phyloP scores from a whole-genome alignment of 2,797 vertebrate species.

The Sternarchorhynchus goeldii region DNA sequence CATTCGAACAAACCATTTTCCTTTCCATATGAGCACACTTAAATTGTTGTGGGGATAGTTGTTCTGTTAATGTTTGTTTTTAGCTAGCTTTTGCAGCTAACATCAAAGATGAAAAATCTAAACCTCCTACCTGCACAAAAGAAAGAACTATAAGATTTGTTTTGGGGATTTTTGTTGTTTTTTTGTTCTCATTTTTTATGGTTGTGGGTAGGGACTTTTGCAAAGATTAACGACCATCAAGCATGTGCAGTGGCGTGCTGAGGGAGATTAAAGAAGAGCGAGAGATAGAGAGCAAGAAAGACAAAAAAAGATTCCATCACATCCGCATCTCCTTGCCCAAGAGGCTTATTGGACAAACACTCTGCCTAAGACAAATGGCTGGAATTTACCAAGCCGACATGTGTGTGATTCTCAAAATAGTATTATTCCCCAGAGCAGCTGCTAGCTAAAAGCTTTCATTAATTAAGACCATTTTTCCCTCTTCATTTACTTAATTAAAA shows the following conservation, averaged over 20 bases:
- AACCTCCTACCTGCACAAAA: constrained; percentile 54
- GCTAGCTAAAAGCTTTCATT: constrained; percentile 61
- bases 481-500: constrained; percentile 71
- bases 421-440: constrained; percentile 62
- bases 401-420: constrained; percentile 64
- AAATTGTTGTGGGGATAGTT: constrained; percentile 61
- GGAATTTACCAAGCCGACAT: constrained; percentile 66
- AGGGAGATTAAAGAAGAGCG: constrained; percentile 60
- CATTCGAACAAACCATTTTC: constrained; percentile 36
- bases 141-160: constrained; percentile 54
- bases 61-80: constrained; percentile 61
- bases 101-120: constrained; percentile 85
- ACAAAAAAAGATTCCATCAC: constrained; percentile 60
- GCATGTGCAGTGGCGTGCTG: constrained; percentile 55
- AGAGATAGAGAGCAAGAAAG: constrained; percentile 51
- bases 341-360: constrained; percentile 65
- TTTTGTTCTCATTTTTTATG: constrained; percentile 39
- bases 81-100: constrained; percentile 74
- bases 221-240: constrained; percentile 58
- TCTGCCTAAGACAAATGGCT: constrained; percentile 69
- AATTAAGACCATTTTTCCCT: constrained; percentile 67
- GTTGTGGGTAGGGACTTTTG: constrained; percentile 58
- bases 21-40: constrained; percentile 48
- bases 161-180: constrained; percentile 2
- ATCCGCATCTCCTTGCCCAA: constrained; percentile 56